Evolutionary conservation across 1,140 invertebrate species (phyloP).

Genomic region (Caerostris darwini): DNA sequence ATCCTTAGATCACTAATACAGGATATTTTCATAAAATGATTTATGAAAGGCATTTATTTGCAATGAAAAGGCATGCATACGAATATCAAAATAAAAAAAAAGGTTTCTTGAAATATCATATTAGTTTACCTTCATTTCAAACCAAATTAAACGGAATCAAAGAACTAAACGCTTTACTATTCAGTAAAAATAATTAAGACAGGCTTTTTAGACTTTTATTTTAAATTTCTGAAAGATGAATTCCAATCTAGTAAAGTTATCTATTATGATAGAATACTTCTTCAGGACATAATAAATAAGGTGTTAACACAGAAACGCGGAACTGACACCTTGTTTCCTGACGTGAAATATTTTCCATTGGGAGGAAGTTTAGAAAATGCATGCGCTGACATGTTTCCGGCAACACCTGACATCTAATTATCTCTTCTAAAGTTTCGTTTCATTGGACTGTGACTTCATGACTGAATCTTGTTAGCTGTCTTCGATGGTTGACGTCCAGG

Average conservation of each 20-base stretch:
- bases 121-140: too few species aligned
- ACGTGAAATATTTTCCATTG: constrained; percentile 68
- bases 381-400: constrained; percentile 57
- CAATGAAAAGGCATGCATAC: too few species aligned
- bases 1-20: too few species aligned
- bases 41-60: too few species aligned
- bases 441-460: constrained; percentile 61
- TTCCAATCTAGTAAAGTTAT: background rate
- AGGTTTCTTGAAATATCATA: too few species aligned
- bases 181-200: too few species aligned
- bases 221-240: too few species aligned
- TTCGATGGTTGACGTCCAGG: constrained; percentile 9
- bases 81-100: too few species aligned
- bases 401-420: constrained; percentile 73
- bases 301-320: constrained; percentile 40
- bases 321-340: constrained; percentile 70
- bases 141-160: too few species aligned
- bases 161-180: too few species aligned
- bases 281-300: constrained; percentile 55
- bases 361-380: constrained; percentile 70
- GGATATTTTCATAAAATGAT: too few species aligned
- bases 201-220: too few species aligned
- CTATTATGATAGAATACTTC: constrained; percentile 3
- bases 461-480: constrained; percentile 45
- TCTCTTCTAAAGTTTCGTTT: constrained; percentile 73